Percentiles rank a stretch among this genome's conserved stretches.
These are phyloP conservation scores for Acromyrmex charruanus DNA, from an alignment of 1,140 invertebrate genomes.

Conservation along the genomic window DNA sequence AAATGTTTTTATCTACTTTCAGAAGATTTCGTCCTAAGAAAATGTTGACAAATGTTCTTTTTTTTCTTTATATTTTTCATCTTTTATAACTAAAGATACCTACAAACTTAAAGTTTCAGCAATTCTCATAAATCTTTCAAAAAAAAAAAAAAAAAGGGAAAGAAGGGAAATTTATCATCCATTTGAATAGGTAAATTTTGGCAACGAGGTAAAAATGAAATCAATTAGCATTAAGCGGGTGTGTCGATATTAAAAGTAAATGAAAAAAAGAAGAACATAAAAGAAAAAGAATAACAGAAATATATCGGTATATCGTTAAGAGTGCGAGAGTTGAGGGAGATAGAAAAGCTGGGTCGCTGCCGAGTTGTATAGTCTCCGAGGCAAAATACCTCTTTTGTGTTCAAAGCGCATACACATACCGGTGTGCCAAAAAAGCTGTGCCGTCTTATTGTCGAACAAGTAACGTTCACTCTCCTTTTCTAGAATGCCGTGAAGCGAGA, in stretches of 20 bases:
- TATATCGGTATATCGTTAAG: not conserved
- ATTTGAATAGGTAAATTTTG: not conserved
- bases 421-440: slow-evolving; percentile 32
- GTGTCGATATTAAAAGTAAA: not conserved
- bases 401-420: not conserved
- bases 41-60: too few relatives aligned
- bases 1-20: not conserved
- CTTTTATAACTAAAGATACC: not conserved
- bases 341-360: not conserved
- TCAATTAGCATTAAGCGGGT: not conserved
- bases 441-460: slow-evolving; percentile 20
- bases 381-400: slow-evolving; percentile 19
- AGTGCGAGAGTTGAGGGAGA: not conserved
- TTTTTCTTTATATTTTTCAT: not conserved
- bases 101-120: not conserved
- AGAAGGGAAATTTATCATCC: not conserved
- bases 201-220: not conserved
- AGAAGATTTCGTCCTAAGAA: too few relatives aligned
- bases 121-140: not conserved
- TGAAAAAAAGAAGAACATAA: not conserved
- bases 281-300: not conserved
- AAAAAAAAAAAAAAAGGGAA: not conserved
- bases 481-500: slow-evolving; percentile 13
- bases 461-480: slow-evolving; percentile 11
- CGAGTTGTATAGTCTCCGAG: slow-evolving; percentile 7